A percentile compares a stretch with the other conserved stretches of the same genome.
Evolutionary conservation across 2,113 vertebrate genomes (phyloP).

Genomic region (Paramormyrops kingsleyae): DNA sequence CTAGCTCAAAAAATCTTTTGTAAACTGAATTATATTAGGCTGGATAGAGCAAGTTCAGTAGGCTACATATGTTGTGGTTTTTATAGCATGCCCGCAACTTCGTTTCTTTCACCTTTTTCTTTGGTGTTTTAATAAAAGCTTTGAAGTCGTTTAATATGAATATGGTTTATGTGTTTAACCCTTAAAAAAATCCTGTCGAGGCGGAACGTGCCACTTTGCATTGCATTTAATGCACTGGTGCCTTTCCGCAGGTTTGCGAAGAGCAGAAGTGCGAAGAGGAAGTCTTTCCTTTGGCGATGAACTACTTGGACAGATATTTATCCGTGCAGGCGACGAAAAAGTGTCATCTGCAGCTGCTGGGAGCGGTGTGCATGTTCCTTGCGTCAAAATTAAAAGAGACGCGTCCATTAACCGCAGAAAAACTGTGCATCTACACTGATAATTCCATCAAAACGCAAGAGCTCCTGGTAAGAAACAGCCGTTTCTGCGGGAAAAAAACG

Average conservation of each 20-base stretch:
- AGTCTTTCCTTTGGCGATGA: conserved; percentile 89
- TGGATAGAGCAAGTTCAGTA: background rate
- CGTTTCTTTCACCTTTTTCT: background rate
- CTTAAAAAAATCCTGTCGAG: background rate
- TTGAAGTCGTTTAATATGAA: background rate
- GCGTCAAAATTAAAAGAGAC: conserved; percentile 91
- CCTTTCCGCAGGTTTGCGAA: conserved; percentile 76
- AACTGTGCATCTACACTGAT: conserved; percentile 90
- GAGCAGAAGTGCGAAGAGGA: conserved; percentile 87
- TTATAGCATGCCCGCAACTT: background rate
- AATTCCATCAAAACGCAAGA: conserved; percentile 82
- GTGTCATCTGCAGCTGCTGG: conserved; percentile 82
- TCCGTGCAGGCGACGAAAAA: conserved; percentile 78
- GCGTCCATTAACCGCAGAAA: conserved; percentile 80
- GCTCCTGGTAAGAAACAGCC: conserved; percentile 78
- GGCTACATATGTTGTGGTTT: background rate
- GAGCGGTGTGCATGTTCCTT: conserved; percentile 88
- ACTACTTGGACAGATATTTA: conserved; percentile 94
- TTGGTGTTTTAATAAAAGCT: background rate
- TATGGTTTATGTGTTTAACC: background rate
- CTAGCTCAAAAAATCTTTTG: background rate
- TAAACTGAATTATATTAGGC: background rate
- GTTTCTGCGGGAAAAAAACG: background rate
- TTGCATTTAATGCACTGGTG: background rate
- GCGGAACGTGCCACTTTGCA: background rate